Evolutionary conservation across 2,113 vertebrate species (phyloP), one percentile per base, ranked within the genome.

Genomic region (Tragelaphus strepsiceros): DNA sequence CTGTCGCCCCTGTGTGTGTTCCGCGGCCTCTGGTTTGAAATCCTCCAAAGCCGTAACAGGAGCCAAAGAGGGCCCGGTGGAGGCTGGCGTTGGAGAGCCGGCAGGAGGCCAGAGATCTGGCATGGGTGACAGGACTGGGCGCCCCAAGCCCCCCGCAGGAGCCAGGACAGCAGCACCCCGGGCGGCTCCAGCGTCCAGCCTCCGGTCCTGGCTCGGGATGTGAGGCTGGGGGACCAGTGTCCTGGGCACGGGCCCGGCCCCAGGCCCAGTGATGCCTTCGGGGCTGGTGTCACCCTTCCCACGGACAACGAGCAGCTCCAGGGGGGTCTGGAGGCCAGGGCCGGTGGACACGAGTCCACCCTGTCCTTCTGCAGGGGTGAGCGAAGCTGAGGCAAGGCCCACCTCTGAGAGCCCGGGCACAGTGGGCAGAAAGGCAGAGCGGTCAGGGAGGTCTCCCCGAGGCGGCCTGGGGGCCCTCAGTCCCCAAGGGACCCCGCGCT

Each of bases 121-220:
- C 6, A 2, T 26, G 32, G 54, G 30, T 0, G 21, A 15, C 1
- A 24, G 78, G 67, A 49, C 28, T 2, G 2, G 24, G n/a, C 22
- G 39, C 26, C 24, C 30, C 0, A 6, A 9, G 3, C 9, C 28
- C 59, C 22, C 43, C 43, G 0, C 6, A 14, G 13, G 8, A 35
- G 21, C 24, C 24, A 26, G 39, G 14, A 56, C 14, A 10, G 22
- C 82, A 28, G 22, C 22, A 21, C 64, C 35, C 64, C 0, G 1
- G 9, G 24, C 0, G 1, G 39, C 3, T 7, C 2, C 30, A 7
- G 9, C 3, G 5, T 35, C 30, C 14, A 3, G 22, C 30, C 61
- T 83, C 64, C 5, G 6, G 30, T 61, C 56, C 26, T 3, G 5
- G 30, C 61, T 92, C 15, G 2, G 71, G 81, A 4, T 30, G 54